phyloP scores from a whole-genome alignment of 1,140 invertebrate species.

The Drosophila tristis region DNA sequence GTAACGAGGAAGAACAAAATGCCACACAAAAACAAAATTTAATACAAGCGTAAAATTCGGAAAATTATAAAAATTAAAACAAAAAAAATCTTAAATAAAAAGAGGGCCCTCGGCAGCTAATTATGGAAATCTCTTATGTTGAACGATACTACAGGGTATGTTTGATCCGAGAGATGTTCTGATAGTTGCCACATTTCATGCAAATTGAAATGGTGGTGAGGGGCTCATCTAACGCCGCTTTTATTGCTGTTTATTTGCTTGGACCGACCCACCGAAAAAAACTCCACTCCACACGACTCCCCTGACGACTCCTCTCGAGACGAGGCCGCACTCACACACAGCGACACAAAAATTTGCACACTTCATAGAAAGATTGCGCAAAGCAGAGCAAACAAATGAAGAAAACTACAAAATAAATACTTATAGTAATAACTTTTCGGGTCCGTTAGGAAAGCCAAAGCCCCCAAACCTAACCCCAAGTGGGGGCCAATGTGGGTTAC shows the following conservation, averaged over 20 bases:
- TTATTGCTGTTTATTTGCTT: conserved; percentile 41
- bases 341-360: conserved; percentile 40
- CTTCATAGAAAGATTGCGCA: conserved; percentile 67
- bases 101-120: too few species aligned
- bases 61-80: too few species aligned
- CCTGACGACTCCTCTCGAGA: conserved; percentile 55
- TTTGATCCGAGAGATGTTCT: neutral
- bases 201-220: conserved; percentile 46
- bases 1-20: too few species aligned
- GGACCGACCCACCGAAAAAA: conserved; percentile 21
- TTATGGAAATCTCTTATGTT: too few species aligned
- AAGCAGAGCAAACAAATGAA: conserved; percentile 52
- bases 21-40: neutral
- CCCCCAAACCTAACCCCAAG: conserved; percentile 28
- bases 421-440: conserved; percentile 72
- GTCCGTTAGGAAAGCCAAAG: conserved; percentile 59
- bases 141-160: neutral
- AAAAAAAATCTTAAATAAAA: too few species aligned
- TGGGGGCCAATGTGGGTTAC: conserved; percentile 67
- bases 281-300: too few species aligned
- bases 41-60: too few species aligned
- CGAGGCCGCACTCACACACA: conserved; percentile 33
- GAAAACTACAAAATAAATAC: conserved; percentile 73
- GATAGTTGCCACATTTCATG: conserved; percentile 38
- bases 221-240: conserved; percentile 62